phyloP scores from a whole-genome alignment of 2,797 vertebrate species.

The Periophthalmus magnuspinnatus region DNA sequence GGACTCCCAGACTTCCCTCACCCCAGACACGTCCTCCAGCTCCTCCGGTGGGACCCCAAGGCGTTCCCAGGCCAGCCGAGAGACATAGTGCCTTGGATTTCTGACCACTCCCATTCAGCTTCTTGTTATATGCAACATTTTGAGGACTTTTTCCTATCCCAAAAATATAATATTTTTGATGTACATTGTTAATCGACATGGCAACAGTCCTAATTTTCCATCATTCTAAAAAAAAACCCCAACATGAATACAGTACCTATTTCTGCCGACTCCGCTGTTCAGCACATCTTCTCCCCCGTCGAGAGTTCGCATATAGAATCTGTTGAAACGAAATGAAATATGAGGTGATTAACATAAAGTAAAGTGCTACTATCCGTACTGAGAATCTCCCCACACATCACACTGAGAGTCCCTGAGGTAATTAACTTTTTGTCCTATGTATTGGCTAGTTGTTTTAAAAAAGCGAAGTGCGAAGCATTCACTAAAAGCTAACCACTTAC shows the following conservation, averaged over 20 bases:
- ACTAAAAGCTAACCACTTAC: neutral
- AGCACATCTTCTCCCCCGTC: neutral
- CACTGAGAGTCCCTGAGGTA: neutral
- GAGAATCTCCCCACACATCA: neutral
- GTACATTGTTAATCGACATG: too few relatives aligned
- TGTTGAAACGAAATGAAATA: slow-evolving; percentile 9
- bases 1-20: too few relatives aligned
- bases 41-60: too few relatives aligned
- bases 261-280: slow-evolving; percentile 7
- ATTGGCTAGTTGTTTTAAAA: slow-evolving; percentile 6
- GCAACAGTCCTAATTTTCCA: too few relatives aligned
- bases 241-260: neutral
- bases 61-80: too few relatives aligned
- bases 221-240: too few relatives aligned
- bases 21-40: too few relatives aligned
- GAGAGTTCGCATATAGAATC: neutral
- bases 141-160: too few relatives aligned
- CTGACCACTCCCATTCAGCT: neutral
- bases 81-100: too few relatives aligned
- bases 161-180: too few relatives aligned
- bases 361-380: neutral
- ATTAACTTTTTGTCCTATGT: slow-evolving; percentile 1
- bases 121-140: too few relatives aligned
- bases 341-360: slow-evolving; percentile 1
- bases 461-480: neutral